phyloP scores from a whole-genome alignment of 2,888 invertebrate genomes.

The Cheiracanthium punctorium region DNA sequence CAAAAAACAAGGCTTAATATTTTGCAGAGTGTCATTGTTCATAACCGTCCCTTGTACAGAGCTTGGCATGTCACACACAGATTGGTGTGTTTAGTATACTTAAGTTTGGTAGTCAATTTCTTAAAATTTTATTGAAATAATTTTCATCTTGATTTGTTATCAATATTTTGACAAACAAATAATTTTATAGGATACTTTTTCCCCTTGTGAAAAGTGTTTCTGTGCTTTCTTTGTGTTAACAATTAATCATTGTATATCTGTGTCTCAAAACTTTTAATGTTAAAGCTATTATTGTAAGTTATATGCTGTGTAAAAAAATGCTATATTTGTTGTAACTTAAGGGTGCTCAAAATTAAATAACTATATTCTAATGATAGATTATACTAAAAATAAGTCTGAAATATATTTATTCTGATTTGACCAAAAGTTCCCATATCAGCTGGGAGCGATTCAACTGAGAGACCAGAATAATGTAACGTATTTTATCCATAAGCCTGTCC shows the following conservation, averaged over 20 bases:
- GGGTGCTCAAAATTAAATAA: constrained; percentile 35
- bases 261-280: constrained; percentile 34
- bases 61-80: constrained; percentile 66
- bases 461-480: constrained; percentile 15
- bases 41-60: constrained; percentile 70
- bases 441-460: background rate
- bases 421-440: constrained; percentile 18
- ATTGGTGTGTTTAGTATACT: constrained; percentile 67
- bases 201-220: constrained; percentile 19
- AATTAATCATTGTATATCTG: background rate
- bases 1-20: constrained; percentile 45
- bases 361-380: background rate
- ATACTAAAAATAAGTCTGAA: background rate
- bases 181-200: background rate
- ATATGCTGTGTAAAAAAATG: constrained; percentile 48
- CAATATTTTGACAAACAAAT: constrained; percentile 13
- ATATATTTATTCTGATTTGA: constrained; percentile 29
- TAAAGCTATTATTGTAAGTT: constrained; percentile 43
- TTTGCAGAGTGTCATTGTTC: constrained; percentile 66
- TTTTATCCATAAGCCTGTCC: constrained; percentile 40
- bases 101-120: constrained; percentile 41
- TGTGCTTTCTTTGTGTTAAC: constrained; percentile 45
- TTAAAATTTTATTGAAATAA: constrained; percentile 41
- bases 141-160: constrained; percentile 37
- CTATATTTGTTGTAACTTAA: constrained; percentile 57